phyloP scores from a whole-genome alignment of 2,113 vertebrate genomes.

The Ariopsis seemanni region DNA sequence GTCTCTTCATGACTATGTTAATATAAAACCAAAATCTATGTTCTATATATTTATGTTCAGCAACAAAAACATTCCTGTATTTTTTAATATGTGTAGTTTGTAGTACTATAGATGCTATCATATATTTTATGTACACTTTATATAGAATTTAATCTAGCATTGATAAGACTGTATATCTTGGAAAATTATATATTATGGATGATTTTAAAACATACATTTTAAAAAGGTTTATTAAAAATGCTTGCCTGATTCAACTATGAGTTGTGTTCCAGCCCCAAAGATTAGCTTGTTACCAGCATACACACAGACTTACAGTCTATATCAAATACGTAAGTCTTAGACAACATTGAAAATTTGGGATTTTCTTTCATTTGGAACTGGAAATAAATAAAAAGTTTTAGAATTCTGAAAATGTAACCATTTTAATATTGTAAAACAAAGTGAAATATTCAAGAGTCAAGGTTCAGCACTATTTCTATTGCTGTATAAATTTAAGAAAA shows the following conservation, averaged over 20 bases:
- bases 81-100: not conserved
- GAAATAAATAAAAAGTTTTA: not conserved
- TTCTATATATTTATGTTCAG: not conserved
- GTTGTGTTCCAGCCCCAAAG: conserved; percentile 44
- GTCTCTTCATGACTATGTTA: not conserved
- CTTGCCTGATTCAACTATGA: conserved; percentile 50
- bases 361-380: not conserved
- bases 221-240: not conserved
- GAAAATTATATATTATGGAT: too few relatives aligned
- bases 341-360: not conserved
- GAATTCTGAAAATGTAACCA: not conserved
- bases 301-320: conserved; percentile 32
- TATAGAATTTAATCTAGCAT: not conserved
- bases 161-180: not conserved
- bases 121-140: not conserved
- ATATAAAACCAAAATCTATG: not conserved
- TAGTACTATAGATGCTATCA: not conserved
- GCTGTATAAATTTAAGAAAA: not conserved
- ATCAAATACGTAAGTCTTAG: conserved; percentile 14
- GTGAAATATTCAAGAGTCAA: not conserved
- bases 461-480: not conserved
- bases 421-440: too few relatives aligned
- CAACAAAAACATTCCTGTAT: not conserved
- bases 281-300: conserved; percentile 39
- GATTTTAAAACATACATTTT: not conserved